Base-by-base conservation (phyloP, 64 coral and sea anemone genomes). In the Porites lutea region DNA sequence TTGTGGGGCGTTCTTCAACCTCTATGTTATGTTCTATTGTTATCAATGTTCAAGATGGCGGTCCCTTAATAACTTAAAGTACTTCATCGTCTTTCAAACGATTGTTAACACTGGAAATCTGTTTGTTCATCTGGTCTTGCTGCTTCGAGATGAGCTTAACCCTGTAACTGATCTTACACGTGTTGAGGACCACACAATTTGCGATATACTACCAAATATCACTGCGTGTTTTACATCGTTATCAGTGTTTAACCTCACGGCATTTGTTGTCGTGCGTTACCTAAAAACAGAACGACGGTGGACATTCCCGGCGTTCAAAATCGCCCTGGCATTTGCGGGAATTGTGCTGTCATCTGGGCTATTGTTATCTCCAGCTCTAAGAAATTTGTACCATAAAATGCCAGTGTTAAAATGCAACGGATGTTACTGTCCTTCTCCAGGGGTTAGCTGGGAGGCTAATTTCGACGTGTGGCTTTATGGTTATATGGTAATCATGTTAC, bases 381-480 rank as follows among this genome's bases (percentile, higher is more conserved):
- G 55, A 16, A 65, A 82, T 37, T 82, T 82, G 43, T 82, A 82
- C n/a, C 60, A 65, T 20, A 16, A 65, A 82, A 65, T 82, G 59
- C 79, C 79, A 3, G 59, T 82, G 16, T 13, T 82, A 13, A 65
- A 82, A 44, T 82, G 79, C 18, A 82, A 65, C 43, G 79, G 79
- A 14, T 82, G 79, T 49, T 82, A 82, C 2, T 82, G 79, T 60
- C 79, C 79, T 9, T 82, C 79, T 5, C 79, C 79, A 37, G 60
- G 79, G 11, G 60, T 82, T 21, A 82, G 59, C 44, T 82, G 79
- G 79, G 79, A 82, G 59, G 79, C 79, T 10, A 64, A 82, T 82
- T 82, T 82, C 79, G 79, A 82, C 45, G 79, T 82, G 14, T 82
- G 79, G 59, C 79, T 82, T 48, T 82, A 82, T 22, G 79, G 79